Base-by-base conservation (phyloP, 2,113 vertebrate species). In the Microcebus lehilahytsara region DNA sequence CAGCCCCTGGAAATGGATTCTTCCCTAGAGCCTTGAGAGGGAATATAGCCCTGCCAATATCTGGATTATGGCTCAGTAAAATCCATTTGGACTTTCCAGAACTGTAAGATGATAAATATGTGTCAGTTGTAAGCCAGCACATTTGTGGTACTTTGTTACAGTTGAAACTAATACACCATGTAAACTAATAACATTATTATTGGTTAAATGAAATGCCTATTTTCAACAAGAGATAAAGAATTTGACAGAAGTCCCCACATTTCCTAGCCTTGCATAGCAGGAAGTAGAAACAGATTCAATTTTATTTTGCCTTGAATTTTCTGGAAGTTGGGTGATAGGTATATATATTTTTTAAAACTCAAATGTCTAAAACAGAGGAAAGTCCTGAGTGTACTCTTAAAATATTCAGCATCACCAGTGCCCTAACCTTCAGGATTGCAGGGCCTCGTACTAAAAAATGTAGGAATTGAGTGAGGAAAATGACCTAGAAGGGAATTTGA, bases 241-340 rank as follows among this genome's bases (percentile, higher is more conserved):
- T 56, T 51, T 75, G 66, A 77, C 17, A 69, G 56, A 88, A 89
- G 37, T 42, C 14, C 9, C 49, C 30, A 75, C 16, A 69, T 72
- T 67, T 66, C 32, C 19, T 40, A 85, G 4, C 2, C 16, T 84
- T 78, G 58, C 27, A 92, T 11, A 78, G 46, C 75, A 78, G 25
- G 7, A 17, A 91, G 42, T 53, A 20, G 40, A 88, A 79, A 42
- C 37, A 40, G 49, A 49, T 27, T 60, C 34, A n/a, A 37, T 60
- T 89, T 79, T 49, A 75, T 67, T 85, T 64, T 96, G 34, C 60
- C n/a, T 92, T 89, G 64, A 56, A 81, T 86, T 92, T 86, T 77
- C 42, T 81, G 42, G 30, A 64, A 11, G 12, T 81, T 86, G 32
- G 37, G 19, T 32, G 53, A 62, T 27, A 60, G 25, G 32, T 12